A percentile compares a stretch with the other conserved stretches of the same genome.
Evolutionary conservation across 2,113 vertebrate genomes (phyloP).

Genomic region (Mus spicilegus): DNA sequence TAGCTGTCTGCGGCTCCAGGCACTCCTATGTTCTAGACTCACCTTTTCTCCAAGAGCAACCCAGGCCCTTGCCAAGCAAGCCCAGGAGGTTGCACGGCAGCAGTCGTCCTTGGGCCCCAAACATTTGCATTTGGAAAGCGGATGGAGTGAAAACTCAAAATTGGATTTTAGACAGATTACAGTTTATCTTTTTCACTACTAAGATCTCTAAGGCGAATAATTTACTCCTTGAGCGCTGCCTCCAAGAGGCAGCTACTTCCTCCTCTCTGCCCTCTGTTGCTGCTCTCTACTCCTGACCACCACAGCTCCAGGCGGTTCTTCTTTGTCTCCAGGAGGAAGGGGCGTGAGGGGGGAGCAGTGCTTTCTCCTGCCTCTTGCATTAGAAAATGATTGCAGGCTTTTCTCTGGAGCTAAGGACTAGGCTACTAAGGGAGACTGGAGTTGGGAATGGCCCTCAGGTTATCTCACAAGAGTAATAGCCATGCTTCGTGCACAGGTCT

Average conservation of each 20-base stretch:
- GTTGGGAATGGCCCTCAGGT: background rate
- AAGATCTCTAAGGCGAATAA: background rate
- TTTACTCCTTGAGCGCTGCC: background rate
- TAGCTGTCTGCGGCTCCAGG: background rate
- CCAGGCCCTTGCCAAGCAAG: background rate
- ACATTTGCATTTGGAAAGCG: background rate
- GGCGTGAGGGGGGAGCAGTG: too few relatives aligned
- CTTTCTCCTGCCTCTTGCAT: background rate
- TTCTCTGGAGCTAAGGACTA: background rate
- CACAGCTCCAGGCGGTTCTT: background rate
- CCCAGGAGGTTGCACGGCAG: background rate
- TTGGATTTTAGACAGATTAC: background rate
- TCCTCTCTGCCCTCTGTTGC: too few relatives aligned
- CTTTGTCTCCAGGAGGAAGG: background rate
- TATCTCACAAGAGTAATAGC: background rate
- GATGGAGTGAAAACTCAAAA: background rate
- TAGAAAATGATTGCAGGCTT: background rate
- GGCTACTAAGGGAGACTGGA: background rate
- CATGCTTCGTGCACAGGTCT: fast-evolving
- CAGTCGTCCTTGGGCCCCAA: background rate
- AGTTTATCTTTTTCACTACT: background rate
- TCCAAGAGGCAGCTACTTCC: background rate
- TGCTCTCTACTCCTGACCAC: background rate
- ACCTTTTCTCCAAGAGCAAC: too few relatives aligned
- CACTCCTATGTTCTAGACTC: background rate